phyloP scores from a whole-genome alignment of 2,113 vertebrate species.

The Sitta europaea region DNA sequence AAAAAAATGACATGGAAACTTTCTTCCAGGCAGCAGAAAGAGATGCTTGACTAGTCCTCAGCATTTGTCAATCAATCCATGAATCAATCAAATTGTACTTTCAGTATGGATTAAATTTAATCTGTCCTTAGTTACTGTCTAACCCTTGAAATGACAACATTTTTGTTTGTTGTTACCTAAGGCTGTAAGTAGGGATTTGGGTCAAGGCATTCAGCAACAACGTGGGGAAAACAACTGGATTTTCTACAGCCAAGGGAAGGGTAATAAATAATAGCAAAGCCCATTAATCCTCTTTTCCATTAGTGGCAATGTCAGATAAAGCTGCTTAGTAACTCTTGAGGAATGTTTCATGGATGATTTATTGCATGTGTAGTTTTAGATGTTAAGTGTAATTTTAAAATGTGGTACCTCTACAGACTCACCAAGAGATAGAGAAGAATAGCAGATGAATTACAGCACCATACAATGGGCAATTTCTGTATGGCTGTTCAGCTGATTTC shows the following conservation, averaged over 20 bases:
- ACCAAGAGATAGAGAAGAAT: background rate
- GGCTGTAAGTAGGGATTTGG: background rate
- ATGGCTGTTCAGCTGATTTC: background rate
- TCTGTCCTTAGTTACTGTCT: background rate
- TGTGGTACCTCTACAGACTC: background rate
- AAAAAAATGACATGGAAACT: background rate
- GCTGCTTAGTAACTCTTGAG: background rate
- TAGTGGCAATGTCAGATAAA: conserved; percentile 13
- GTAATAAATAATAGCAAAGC: background rate
- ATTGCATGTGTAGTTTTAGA: background rate
- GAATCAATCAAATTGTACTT: background rate
- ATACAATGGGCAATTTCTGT: background rate
- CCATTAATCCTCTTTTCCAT: conserved; percentile 9
- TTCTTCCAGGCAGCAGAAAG: background rate
- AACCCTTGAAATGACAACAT: background rate
- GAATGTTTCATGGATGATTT: background rate
- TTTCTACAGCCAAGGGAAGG: background rate
- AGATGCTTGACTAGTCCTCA: background rate
- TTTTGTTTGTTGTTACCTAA: background rate
- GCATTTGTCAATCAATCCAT: background rate
- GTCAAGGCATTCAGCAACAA: background rate
- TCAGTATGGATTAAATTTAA: background rate
- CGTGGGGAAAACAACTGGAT: background rate
- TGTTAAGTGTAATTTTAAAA: background rate
- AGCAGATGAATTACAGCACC: background rate